These are phyloP conservation scores for Bombus breviceps DNA, from an alignment of 1,140 invertebrate genomes.

Conservation along the genomic window DNA sequence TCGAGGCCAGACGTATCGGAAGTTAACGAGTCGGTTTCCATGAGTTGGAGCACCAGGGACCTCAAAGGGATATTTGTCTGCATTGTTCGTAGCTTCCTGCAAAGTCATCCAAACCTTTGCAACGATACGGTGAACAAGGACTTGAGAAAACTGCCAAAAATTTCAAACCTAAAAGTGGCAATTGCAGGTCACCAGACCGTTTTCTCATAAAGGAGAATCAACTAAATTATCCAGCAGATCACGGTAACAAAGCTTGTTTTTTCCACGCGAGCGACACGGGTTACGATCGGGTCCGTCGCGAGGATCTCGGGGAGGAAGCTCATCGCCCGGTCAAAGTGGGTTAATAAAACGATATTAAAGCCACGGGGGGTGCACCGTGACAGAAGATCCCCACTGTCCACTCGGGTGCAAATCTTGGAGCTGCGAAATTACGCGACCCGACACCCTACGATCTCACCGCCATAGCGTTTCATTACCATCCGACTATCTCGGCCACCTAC, in stretches of 20 bases:
- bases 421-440: constrained; percentile 67
- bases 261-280: neutral
- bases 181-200: too few relatives aligned
- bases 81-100: neutral
- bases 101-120: too few relatives aligned
- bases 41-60: neutral
- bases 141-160: too few relatives aligned
- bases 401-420: constrained; percentile 54
- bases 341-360: constrained; percentile 82
- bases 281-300: constrained; percentile 11
- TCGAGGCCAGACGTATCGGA: constrained; percentile 4
- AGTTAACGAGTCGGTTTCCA: constrained; percentile 29
- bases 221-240: too few relatives aligned
- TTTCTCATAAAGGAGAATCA: neutral
- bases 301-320: constrained; percentile 41
- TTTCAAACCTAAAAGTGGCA: too few relatives aligned
- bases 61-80: constrained; percentile 3
- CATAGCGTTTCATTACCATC: constrained; percentile 69
- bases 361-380: constrained; percentile 70
- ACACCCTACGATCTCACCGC: constrained; percentile 54
- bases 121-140: too few relatives aligned
- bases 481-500: constrained; percentile 45
- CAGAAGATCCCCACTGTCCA: constrained; percentile 72
- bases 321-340: constrained; percentile 70
- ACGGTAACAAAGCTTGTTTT: neutral